Base-by-base conservation (phyloP, 1,140 invertebrate species). In the Listronotus bonariensis region DNA sequence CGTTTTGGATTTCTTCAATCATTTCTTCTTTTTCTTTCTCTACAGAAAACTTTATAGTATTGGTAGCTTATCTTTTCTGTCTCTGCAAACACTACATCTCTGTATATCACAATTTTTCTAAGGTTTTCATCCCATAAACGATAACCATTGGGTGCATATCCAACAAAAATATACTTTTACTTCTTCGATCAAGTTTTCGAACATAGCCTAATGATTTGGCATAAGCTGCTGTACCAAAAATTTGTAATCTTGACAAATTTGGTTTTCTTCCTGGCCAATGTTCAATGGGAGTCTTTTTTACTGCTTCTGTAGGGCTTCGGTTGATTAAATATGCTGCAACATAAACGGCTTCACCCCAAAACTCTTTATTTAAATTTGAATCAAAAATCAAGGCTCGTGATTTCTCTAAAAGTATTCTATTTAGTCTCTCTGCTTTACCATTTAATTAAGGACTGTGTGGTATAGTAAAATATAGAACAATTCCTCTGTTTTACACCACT, bases 391-490 rank as follows among this genome's bases (percentile, higher is more conserved):
- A 53, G 11, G 73, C 67, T 67, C 77, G 64, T 7, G 76, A 73
- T 61, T 67, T 73, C 8, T 78, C 69, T 5, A 72, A 49, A 0
- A 81, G 14, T 0, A 72, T 77, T 54, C 77, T 26, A 54, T 81
- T 80, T 6, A 72, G 62, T 20, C 79, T 64, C 67, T 82, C 79
- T 5, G 75, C 68, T n/a, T 71, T 57, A 32, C 78, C 79, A 72
- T 82, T 82, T 57, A 72, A 59, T 59, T 78, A 64, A 41, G 80
- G 75, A 10, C 73, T 65, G 60, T 77, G 72, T 15, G 70, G 65
- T 12, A 71, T 53, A 8, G 70, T 73, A 52, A 63, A 63, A 48
- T 68, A 56, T 15, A 45, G 9, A 15, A 40, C 41, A 14, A 72
- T 73, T 41, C 71, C 74, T 49, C 46, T 61, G 42, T 60, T 18